A percentile compares a stretch with the other conserved stretches of the same genome.
Conservation (phyloP, 2,797 vertebrate genomes). For the Parauchenoglanis punctatus region DNA sequence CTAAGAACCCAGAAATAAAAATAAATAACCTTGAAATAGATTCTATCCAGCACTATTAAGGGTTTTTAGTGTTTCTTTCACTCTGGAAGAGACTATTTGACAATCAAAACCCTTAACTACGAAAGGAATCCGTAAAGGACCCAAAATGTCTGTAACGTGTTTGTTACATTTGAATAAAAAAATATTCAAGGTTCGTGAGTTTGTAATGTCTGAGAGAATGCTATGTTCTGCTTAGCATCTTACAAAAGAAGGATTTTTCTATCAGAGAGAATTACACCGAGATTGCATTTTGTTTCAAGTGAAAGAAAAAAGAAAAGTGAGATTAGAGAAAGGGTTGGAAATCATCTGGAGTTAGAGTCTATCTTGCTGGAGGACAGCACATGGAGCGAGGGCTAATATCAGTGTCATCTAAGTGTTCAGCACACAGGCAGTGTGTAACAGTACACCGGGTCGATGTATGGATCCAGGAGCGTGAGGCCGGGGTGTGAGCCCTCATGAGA, state of each 20-base stretch:
- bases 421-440: conserved; percentile 58
- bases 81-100: background rate
- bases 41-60: background rate
- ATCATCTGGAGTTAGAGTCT: conserved; percentile 25
- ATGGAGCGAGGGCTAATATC: conserved; percentile 55
- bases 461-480: conserved; percentile 59
- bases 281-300: conserved; percentile 2
- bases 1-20: background rate
- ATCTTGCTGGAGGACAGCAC: conserved; percentile 40
- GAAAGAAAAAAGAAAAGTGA: background rate
- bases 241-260: background rate
- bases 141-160: background rate
- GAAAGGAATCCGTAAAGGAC: background rate
- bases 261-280: background rate
- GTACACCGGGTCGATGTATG: conserved; percentile 63
- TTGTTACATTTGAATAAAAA: too few relatives aligned
- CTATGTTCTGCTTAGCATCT: too few relatives aligned
- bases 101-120: background rate
- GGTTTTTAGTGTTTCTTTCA: background rate
- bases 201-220: background rate
- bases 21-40: too few relatives aligned
- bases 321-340: conserved; percentile 4
- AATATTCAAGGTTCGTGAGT: background rate
- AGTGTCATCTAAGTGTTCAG: conserved; percentile 59
- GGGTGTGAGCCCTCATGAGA: conserved; percentile 60